phyloP scores from a whole-genome alignment of 1,140 invertebrate genomes.

The Ditylenchus dipsaci region DNA sequence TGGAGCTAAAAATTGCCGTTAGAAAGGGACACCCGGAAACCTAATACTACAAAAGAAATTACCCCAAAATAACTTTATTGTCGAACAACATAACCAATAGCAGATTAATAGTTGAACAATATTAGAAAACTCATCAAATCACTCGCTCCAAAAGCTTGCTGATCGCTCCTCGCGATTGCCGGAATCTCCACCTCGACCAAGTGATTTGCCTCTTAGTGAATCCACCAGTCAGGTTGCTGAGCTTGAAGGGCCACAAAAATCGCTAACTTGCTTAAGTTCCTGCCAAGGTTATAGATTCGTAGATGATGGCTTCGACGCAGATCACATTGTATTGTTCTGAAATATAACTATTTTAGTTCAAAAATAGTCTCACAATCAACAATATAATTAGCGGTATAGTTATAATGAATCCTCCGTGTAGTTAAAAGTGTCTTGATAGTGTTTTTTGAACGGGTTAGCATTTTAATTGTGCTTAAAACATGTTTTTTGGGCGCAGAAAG shows the following conservation, averaged over 20 bases:
- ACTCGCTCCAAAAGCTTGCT: conserved; percentile 89
- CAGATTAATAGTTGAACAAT: background rate
- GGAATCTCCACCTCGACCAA: conserved; percentile 98
- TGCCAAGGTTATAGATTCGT: conserved; percentile 89
- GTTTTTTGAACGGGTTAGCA: no score
- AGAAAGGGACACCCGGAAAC: no score
- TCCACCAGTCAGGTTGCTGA: conserved; percentile 96
- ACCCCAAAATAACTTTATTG: background rate
- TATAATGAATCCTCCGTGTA: no score
- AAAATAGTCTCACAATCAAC: background rate
- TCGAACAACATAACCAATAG: background rate
- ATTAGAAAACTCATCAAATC: conserved; percentile 70
- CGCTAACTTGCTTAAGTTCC: conserved; percentile 89
- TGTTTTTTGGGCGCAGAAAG: no score
- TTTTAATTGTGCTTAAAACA: no score
- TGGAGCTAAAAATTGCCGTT: no score
- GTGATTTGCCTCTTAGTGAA: conserved; percentile 97
- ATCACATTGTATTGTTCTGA: conserved; percentile 73
- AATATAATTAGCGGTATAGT: no score
- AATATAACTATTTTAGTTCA: conserved; percentile 8
- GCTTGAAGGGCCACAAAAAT: conserved; percentile 92
- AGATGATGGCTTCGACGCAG: conserved; percentile 96
- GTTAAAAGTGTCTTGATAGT: no score
- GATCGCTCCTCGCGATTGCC: conserved; percentile 92
- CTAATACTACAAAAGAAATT: no score